These are phyloP conservation scores for Achatina immaculata DNA, from an alignment of 1,140 invertebrate species.

Conservation along the genomic window DNA sequence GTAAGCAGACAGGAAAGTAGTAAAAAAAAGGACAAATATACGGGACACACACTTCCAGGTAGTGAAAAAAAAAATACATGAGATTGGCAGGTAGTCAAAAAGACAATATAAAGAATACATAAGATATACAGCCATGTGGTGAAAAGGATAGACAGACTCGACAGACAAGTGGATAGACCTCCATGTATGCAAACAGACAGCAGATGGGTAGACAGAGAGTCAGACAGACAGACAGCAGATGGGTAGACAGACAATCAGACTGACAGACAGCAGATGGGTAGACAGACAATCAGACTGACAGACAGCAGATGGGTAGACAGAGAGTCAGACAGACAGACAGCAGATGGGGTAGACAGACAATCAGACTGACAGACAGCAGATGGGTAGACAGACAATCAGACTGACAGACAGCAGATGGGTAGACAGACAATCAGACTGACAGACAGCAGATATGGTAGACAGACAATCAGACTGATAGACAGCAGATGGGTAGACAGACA, in stretches of 20 bases:
- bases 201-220: background rate
- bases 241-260: background rate
- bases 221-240: background rate
- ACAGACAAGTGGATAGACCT: background rate
- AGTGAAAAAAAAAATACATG: too few relatives aligned
- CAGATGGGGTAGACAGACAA: background rate
- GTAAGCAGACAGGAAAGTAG: too few relatives aligned
- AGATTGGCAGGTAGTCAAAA: too few relatives aligned
- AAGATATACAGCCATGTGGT: too few relatives aligned
- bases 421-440: background rate
- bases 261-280: background rate
- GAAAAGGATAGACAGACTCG: too few relatives aligned
- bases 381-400: background rate
- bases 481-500: background rate
- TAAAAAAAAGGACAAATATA: too few relatives aligned
- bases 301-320: constrained; percentile 2
- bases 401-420: background rate
- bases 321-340: constrained; percentile 1
- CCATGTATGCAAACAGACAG: background rate
- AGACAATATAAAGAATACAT: too few relatives aligned
- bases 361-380: background rate
- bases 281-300: background rate
- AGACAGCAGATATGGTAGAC: background rate
- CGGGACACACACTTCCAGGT: too few relatives aligned
- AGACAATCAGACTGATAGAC: background rate